Evolutionary conservation across 2,113 vertebrate genomes (phyloP).

Genomic region (Prochilodus magdalenae): DNA sequence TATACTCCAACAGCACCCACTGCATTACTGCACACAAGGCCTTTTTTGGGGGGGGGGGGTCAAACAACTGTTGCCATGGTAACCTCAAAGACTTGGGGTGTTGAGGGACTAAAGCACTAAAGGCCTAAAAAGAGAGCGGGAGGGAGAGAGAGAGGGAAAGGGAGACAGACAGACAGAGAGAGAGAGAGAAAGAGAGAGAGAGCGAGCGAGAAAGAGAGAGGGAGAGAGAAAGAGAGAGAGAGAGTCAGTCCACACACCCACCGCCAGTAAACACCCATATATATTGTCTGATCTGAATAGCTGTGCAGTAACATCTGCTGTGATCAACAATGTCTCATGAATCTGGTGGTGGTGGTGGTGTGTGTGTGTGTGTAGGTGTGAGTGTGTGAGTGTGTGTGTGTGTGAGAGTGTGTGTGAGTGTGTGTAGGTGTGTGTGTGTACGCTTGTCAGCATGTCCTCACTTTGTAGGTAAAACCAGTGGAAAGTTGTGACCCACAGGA

Average conservation of each 20-base stretch:
- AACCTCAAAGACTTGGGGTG: constrained; percentile 18
- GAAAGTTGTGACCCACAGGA: not conserved
- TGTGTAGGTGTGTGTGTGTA: constrained; percentile 40
- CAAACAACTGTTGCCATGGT: constrained; percentile 46
- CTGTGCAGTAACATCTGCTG: constrained; percentile 24
- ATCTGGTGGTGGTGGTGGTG: too few species aligned
- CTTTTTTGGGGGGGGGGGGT: not conserved
- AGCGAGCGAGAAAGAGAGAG: not conserved
- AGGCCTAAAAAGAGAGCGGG: not conserved
- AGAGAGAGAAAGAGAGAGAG: not conserved
- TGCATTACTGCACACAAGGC: not conserved
- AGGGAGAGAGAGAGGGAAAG: too few species aligned
- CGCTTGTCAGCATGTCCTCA: not conserved
- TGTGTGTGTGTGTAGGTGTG: constrained; percentile 40
- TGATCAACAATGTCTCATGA: constrained; percentile 3
- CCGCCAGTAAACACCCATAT: constrained; percentile 10
- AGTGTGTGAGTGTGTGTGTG: constrained; percentile 45
- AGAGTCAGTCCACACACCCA: not conserved
- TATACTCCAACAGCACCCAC: not conserved
- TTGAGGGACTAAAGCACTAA: constrained; percentile 14
- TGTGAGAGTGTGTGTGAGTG: constrained; percentile 38
- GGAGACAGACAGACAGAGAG: not conserved
- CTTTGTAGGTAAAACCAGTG: not conserved
- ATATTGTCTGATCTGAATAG: constrained; percentile 17
- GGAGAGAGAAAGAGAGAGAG: not conserved